phyloP scores from a whole-genome alignment of 2,797 vertebrate species.

The Emydoidea blandingii region DNA sequence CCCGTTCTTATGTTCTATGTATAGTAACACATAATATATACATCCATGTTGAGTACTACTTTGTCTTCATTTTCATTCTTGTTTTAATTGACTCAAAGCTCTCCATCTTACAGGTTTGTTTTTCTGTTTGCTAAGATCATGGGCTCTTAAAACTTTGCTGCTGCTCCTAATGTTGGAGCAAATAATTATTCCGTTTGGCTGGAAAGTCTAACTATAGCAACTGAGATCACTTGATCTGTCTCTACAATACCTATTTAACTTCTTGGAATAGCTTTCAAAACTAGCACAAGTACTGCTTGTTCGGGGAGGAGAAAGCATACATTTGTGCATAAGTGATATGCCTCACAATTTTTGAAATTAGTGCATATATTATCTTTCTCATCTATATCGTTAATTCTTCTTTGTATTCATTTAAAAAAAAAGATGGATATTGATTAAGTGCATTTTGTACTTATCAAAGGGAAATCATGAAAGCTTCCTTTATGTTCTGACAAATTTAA shows the following conservation, averaged over 20 bases:
- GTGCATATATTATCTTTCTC: not conserved
- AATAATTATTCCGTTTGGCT: too few relatives aligned
- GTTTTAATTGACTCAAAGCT: not conserved
- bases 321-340: too few relatives aligned
- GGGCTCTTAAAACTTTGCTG: not conserved
- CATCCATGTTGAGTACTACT: not conserved
- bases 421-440: not conserved
- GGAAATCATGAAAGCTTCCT: not conserved
- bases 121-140: not conserved
- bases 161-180: not conserved
- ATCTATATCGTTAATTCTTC: not conserved
- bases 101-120: not conserved
- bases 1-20: too few relatives aligned
- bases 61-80: fast-evolving
- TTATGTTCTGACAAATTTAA: too few relatives aligned
- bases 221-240: too few relatives aligned
- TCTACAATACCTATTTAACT: not conserved
- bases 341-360: not conserved
- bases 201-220: too few relatives aligned
- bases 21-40: not conserved
- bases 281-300: too few relatives aligned
- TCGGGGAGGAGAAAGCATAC: too few relatives aligned
- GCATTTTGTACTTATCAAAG: not conserved
- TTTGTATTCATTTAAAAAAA: not conserved
- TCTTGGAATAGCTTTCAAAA: not conserved